Evolutionary conservation across 2,797 vertebrate genomes (phyloP).

Genomic region (Schizopygopsis malacanthus): DNA sequence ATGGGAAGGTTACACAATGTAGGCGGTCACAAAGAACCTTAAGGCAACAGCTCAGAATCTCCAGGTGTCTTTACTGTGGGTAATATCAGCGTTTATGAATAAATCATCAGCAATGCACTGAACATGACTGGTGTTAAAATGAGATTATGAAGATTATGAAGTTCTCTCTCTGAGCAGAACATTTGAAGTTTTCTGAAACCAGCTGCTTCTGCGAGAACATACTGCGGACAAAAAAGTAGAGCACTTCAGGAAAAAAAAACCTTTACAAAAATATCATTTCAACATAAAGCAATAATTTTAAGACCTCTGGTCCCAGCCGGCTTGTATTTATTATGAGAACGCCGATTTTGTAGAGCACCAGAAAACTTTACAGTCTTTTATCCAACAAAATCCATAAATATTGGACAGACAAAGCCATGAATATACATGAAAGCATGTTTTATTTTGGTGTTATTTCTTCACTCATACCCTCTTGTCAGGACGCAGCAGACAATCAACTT

Average conservation of each 20-base stretch:
- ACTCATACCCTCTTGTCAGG: constrained; percentile 6
- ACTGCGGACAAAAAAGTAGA: neutral
- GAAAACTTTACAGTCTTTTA: neutral
- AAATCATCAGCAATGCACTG: constrained; percentile 24
- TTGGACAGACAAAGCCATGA: constrained; percentile 1
- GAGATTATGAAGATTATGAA: constrained; percentile 19
- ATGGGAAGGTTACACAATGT: neutral
- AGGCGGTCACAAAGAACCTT: neutral
- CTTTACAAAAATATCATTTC: neutral
- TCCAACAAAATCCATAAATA: neutral
- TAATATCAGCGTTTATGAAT: constrained; percentile 5
- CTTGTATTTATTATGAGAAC: constrained; percentile 6
- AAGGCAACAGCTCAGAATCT: constrained; percentile 1
- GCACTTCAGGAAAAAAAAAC: neutral
- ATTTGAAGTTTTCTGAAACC: constrained; percentile 25
- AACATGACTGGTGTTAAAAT: constrained; percentile 40
- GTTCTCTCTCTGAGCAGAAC: neutral
- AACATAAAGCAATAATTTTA: neutral
- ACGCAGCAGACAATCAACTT: constrained; percentile 1
- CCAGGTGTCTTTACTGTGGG: neutral
- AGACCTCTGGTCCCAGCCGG: neutral
- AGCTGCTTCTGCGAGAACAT: neutral
- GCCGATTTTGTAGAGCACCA: neutral
- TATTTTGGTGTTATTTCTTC: constrained; percentile 26
- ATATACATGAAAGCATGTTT: constrained; percentile 28